Evolutionary conservation across 2,113 vertebrate species (phyloP), one percentile per base, ranked within the genome.

Genomic region (Megaptera novaeangliae): DNA sequence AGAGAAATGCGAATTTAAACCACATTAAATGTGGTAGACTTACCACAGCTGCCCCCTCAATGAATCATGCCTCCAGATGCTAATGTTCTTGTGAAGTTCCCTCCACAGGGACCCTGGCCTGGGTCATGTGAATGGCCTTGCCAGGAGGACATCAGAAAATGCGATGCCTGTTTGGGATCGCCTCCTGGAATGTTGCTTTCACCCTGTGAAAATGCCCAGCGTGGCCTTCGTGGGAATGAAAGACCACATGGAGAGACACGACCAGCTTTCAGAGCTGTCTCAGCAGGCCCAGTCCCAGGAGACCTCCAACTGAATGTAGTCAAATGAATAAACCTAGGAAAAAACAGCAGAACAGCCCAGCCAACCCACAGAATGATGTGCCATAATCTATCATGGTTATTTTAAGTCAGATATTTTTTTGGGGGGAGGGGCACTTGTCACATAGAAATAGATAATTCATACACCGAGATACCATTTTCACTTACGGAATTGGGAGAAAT

Each of bases 391-490:
- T 11, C 15, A 14, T 18, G 25, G 20, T 52, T 41, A 61, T 25
- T 75, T 85, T 78, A 64, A 84, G 3, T 64, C 69, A 34, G 8
- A 55, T 34, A 11, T 27, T 83, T 5, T 12, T 25, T 13, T 0
- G 3, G n/a, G 9, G 0, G 9, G 11, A 4, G 17, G 0, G 0
- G 25, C 8, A 10, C 8, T 23, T 23, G 10, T 71, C 20, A 91
- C 6, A 41, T 59, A 21, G 10, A 71, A 88, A 23, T 34, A 44
- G 31, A 86, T 61, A 44, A 95, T 29, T 27, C 36, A 63, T 85
- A 39, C 34, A 52, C 6, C 61, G 34, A 77, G 25, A 71, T 78
- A 34, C 18, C 55, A 55, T 72, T 74, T 49, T 95, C 49, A 88
- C 18, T n/a, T 55, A 34, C 3, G 3, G 44, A 89, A 36, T 15